phyloP scores from a whole-genome alignment of 2,888 invertebrate genomes.

The Cylindroiulus punctatus region DNA sequence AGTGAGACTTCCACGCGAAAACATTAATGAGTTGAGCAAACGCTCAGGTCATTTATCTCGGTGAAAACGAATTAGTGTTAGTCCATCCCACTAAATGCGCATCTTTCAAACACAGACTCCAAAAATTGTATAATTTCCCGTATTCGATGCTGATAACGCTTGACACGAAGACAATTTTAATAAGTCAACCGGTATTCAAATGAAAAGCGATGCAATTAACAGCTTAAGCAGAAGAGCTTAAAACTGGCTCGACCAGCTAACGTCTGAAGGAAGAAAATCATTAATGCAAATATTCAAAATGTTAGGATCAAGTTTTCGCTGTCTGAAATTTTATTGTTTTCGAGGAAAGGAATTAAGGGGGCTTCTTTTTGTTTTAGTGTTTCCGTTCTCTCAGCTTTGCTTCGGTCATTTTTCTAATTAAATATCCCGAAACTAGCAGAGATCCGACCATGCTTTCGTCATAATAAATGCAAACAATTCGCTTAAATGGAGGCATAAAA shows the following conservation, averaged over 20 bases:
- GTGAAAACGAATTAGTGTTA: background rate
- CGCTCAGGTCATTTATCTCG: background rate
- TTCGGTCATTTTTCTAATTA: slow-evolving; percentile 22
- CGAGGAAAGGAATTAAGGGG: background rate
- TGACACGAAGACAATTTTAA: background rate
- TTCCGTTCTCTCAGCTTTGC: background rate
- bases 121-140: background rate
- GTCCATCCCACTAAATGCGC: background rate
- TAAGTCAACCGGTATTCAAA: background rate
- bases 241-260: background rate
- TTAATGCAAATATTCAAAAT: background rate
- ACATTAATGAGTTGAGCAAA: background rate
- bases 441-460: background rate
- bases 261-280: background rate
- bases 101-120: background rate
- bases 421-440: background rate
- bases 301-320: background rate
- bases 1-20: background rate
- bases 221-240: background rate
- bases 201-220: background rate
- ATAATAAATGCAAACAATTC: slow-evolving; percentile 17
- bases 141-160: background rate
- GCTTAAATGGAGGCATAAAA: background rate
- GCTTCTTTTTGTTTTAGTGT: slow-evolving; percentile 10
- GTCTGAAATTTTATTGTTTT: background rate